Evolutionary conservation across 2,888 invertebrate species (phyloP), one percentile per base, ranked within the genome.

Genomic region (Odontocerum albicorne): DNA sequence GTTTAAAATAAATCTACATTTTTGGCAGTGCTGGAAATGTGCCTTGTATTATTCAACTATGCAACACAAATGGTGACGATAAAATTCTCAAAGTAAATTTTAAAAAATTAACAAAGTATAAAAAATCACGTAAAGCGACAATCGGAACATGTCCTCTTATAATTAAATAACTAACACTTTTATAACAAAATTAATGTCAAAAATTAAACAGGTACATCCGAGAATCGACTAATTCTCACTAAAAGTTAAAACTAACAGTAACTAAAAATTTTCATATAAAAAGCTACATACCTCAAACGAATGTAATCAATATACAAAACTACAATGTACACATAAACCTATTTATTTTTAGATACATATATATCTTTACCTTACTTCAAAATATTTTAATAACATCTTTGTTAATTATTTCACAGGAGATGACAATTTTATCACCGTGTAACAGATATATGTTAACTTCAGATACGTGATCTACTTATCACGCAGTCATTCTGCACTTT

Each of bases 161-260:
- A 47, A 52, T 45, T 52, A 52, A 54, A 38, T 45, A 57, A 55
- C 42, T 51, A 54, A 50, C 54, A 51, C 40, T 42, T 45, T 42
- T 45, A 49, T 55, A 60, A 57, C 52, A 54, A 55, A 47, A 49
- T 46, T 45, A 46, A 57, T 46, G 57, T 54, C 47, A 45, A 57
- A 19, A 58, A 54, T 49, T 74, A 77, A 77, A 78, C 78, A 78
- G 78, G 78, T 78, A 78, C 78, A 77, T 76, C 77, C 77, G 77
- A 78, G 77, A 75, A 77, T 70, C 68, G 68, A 72, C 56, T 55
- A 56, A 73, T 75, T 77, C 73, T 76, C 74, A 72, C 72, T 71
- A 73, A 71, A 65, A 66, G 65, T 52, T 67, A 73, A 74, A 74
- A 71, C 74, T 75, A 74, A 75, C 72, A 71, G 73, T 72, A 72